Conservation (phyloP, 2,888 invertebrate genomes). For the Xestia ashworthii region DNA sequence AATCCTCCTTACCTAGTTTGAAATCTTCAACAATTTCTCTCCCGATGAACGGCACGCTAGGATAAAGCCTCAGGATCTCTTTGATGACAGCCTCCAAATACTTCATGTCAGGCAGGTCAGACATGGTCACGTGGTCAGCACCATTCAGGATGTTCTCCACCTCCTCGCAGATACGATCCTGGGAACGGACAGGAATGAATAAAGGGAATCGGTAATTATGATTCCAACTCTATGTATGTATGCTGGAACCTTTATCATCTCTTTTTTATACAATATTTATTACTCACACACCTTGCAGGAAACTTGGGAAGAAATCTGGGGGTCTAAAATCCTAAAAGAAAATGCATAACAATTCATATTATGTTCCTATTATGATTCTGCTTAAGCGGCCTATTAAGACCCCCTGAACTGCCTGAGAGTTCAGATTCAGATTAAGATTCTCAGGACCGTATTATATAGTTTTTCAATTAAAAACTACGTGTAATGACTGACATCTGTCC, state of each 20-base stretch:
- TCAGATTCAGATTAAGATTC: too few species aligned
- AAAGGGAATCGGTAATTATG: not conserved
- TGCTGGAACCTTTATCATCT: not conserved
- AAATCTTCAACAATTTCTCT: constrained; percentile 91
- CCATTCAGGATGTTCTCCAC: constrained; percentile 78
- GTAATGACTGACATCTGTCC: too few species aligned
- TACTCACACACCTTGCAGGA: too few species aligned
- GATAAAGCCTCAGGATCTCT: constrained; percentile 92
- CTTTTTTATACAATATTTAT: too few species aligned
- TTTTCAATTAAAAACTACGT: too few species aligned
- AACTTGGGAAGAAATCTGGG: too few species aligned
- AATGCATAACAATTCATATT: too few species aligned
- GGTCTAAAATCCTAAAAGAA: too few species aligned
- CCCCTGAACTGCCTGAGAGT: too few species aligned
- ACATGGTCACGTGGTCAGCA: constrained; percentile 84
- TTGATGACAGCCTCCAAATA: constrained; percentile 93
- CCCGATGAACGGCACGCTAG: constrained; percentile 92
- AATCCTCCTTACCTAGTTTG: constrained; percentile 85
- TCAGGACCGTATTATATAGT: too few species aligned
- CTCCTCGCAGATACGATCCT: constrained; percentile 87
- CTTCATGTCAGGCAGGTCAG: constrained; percentile 91
- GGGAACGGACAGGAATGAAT: not conserved
- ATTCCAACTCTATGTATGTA: not conserved
- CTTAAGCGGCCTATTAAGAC: too few species aligned
- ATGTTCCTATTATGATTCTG: too few species aligned